phyloP scores from a whole-genome alignment of 1,140 invertebrate genomes.

The Polyergus mexicanus region DNA sequence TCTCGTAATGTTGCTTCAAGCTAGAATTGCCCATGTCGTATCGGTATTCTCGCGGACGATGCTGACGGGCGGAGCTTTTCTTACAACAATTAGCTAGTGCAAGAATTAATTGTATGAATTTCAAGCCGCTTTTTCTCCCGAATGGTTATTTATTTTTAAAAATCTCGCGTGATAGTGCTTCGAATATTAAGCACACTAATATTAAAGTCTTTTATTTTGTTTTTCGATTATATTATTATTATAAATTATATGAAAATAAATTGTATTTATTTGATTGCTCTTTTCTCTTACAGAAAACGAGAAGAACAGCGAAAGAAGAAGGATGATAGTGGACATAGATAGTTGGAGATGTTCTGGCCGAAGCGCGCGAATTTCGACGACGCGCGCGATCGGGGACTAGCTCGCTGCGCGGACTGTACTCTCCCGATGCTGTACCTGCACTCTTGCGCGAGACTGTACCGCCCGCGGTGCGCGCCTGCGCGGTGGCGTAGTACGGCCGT shows the following conservation, averaged over 20 bases:
- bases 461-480: neutral
- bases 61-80: neutral
- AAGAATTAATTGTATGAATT: neutral
- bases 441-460: neutral
- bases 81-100: neutral
- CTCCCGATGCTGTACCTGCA: too few species aligned
- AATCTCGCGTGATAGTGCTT: too few species aligned
- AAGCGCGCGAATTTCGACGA: slow-evolving; percentile 19
- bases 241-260: neutral
- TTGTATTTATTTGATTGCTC: neutral
- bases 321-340: neutral
- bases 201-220: too few species aligned
- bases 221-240: too few species aligned
- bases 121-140: neutral
- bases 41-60: neutral
- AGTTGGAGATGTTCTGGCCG: neutral
- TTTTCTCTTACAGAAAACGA: too few species aligned
- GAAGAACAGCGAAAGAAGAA: neutral
- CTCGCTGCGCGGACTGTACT: too few species aligned
- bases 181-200: too few species aligned
- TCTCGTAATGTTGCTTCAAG: slow-evolving; percentile 96
- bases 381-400: neutral
- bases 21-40: slow-evolving; percentile 94
- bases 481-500: too few species aligned
- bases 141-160: too few species aligned